Conservation (phyloP, 2,113 vertebrate genomes). For the Piaya cayana region DNA sequence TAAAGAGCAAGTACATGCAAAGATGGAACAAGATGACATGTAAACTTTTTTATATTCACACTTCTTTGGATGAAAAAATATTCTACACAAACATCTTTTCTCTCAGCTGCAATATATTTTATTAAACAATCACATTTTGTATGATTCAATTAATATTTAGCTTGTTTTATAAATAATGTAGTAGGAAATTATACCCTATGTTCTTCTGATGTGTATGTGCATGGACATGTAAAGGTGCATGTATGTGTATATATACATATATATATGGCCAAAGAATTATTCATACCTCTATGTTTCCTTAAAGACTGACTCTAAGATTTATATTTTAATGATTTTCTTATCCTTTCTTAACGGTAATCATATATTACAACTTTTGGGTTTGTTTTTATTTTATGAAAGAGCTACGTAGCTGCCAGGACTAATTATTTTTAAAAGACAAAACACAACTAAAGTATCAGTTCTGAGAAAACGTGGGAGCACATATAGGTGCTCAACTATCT, state of each 20-base stretch:
- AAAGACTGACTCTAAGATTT: neutral
- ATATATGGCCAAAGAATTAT: neutral
- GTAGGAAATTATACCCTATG: neutral
- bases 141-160: neutral
- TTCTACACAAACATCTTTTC: neutral
- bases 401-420: neutral
- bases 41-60: constrained; percentile 54
- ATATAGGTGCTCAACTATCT: neutral
- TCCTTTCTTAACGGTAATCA: neutral
- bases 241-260: neutral
- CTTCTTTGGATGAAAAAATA: neutral
- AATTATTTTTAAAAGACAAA: neutral
- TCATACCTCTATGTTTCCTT: neutral
- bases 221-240: neutral
- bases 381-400: neutral
- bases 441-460: neutral
- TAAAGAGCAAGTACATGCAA: constrained; percentile 68
- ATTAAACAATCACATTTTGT: neutral
- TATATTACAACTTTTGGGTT: neutral
- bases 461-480: neutral
- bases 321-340: neutral
- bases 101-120: neutral
- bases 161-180: neutral
- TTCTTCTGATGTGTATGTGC: neutral
- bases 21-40: constrained; percentile 64